Conservation (phyloP, 64 coral and sea anemone species). For the Actinia equina region DNA sequence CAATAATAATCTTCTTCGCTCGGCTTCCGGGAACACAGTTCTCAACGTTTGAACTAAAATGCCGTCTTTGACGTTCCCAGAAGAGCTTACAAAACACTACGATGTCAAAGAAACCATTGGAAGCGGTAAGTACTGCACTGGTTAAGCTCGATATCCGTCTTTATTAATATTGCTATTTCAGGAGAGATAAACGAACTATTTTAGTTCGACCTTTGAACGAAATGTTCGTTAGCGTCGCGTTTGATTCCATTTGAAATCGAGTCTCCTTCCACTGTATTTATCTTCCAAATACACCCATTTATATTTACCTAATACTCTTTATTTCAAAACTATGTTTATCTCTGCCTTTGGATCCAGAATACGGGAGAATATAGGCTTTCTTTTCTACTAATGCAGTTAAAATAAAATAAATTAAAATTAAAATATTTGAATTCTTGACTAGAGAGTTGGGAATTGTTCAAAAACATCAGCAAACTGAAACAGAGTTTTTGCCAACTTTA, state of each 20-base stretch:
- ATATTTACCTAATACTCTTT: neutral
- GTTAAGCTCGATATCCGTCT: neutral
- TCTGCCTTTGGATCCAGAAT: neutral
- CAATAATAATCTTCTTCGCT: neutral
- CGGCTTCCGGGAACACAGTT: slow-evolving; percentile 5
- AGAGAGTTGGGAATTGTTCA: too few species aligned
- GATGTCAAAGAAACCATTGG: slow-evolving; percentile 88
- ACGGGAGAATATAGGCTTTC: neutral
- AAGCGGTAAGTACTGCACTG: slow-evolving; percentile 67
- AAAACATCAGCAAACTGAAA: slow-evolving; percentile 4
- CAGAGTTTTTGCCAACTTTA: neutral
- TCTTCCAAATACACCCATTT: neutral
- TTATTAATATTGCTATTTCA: too few species aligned
- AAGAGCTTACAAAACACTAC: slow-evolving; percentile 69
- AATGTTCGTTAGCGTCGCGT: neutral
- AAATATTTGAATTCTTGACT: neutral
- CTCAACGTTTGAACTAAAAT: slow-evolving; percentile 34
- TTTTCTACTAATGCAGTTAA: neutral
- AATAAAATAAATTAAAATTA: too few species aligned
- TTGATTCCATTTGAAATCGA: neutral
- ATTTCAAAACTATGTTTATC: neutral
- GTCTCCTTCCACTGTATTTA: neutral
- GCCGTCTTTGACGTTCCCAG: slow-evolving; percentile 75
- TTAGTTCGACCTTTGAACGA: neutral
- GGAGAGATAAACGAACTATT: too few species aligned